phyloP scores from a whole-genome alignment of 2,113 vertebrate species.

The Ciconia boyciana region DNA sequence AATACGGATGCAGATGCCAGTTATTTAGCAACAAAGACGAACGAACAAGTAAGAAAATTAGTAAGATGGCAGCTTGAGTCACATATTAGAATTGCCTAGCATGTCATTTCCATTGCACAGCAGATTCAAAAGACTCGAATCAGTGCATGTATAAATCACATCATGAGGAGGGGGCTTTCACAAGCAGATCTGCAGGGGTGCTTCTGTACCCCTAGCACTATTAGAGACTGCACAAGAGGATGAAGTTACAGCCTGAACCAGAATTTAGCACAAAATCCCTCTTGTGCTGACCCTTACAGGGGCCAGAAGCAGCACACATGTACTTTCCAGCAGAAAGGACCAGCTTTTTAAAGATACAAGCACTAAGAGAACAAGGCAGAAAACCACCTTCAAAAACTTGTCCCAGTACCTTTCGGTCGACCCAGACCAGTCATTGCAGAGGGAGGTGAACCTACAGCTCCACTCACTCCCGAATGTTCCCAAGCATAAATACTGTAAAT shows the following conservation, averaged over 20 bases:
- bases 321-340: neutral
- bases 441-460: neutral
- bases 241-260: neutral
- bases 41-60: neutral
- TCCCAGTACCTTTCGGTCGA: fast-evolving
- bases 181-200: neutral
- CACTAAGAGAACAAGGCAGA: neutral
- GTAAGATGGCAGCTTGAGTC: neutral
- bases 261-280: neutral
- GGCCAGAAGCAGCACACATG: neutral
- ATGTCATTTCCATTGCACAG: neutral
- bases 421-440: neutral
- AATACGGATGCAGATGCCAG: neutral
- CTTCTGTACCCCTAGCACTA: neutral
- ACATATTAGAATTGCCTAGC: neutral
- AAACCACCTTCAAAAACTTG: neutral
- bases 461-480: neutral
- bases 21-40: neutral
- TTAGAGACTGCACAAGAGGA: neutral
- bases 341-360: neutral
- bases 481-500: neutral
- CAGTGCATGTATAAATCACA: neutral
- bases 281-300: neutral
- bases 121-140: neutral
- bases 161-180: neutral